Percentiles rank a stretch among this genome's conserved stretches.
phyloP scores from a whole-genome alignment of 2,113 vertebrate species.

The Bubo bubo region DNA sequence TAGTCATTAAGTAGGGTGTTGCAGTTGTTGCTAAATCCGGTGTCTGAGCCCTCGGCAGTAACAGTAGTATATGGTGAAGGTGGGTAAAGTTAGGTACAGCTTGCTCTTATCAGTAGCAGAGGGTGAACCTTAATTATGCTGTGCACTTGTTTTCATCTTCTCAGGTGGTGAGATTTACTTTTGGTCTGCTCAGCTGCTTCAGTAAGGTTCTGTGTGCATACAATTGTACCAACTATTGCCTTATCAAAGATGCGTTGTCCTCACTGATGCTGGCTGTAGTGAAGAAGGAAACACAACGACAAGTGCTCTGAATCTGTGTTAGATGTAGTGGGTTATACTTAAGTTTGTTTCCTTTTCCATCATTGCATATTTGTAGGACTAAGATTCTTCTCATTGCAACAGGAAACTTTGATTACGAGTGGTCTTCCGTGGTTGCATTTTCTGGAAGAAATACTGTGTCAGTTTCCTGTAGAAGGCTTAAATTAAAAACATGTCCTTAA shows the following conservation, averaged over 20 bases:
- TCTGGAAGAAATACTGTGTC: neutral
- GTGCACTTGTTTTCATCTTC: neutral
- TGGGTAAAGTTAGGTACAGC: neutral
- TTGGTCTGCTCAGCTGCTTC: neutral
- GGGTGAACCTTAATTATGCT: rapidly evolving
- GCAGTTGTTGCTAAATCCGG: neutral
- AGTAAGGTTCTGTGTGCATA: neutral
- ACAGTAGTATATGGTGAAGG: neutral
- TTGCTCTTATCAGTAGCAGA: neutral
- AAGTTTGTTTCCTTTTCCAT: neutral
- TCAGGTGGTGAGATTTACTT: neutral
- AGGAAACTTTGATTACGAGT: neutral
- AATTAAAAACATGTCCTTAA: neutral
- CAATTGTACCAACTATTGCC: neutral
- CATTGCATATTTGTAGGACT: neutral
- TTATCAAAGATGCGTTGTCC: neutral
- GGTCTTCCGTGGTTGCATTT: neutral
- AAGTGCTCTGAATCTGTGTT: neutral
- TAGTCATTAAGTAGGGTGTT: neutral
- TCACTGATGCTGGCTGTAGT: neutral
- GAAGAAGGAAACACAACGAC: neutral
- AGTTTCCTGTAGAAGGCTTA: neutral
- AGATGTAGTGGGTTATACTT: neutral
- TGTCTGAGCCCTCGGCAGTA: neutral
- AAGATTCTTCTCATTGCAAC: neutral